Evolutionary conservation across 30 jellyfish, hydroid and myxozoan species (phyloP).

Genomic region (Hydractinia symbiolongicarpus): DNA sequence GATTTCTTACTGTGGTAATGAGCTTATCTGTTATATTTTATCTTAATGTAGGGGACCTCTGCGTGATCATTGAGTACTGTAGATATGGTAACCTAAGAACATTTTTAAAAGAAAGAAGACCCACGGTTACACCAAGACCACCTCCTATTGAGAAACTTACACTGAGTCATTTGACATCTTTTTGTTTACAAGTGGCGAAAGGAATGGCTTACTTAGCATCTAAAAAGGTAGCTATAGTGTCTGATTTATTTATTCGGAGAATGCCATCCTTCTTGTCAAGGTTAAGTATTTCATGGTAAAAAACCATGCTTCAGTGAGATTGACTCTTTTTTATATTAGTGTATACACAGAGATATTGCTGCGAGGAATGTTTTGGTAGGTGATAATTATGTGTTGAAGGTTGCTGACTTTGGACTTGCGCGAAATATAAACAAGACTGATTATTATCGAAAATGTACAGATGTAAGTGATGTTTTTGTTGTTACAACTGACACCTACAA

Average conservation of each 20-base stretch:
- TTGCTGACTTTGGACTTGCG: slow-evolving; percentile 97
- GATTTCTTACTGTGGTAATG: not conserved
- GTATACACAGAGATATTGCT: slow-evolving; percentile 97
- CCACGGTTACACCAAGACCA: slow-evolving; percentile 70
- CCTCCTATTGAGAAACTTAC: slow-evolving; percentile 70
- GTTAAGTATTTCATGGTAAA: not conserved
- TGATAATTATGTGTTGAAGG: slow-evolving; percentile 66
- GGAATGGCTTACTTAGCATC: slow-evolving; percentile 94
- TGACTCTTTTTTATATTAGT: slow-evolving; percentile 44
- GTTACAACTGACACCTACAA: not conserved
- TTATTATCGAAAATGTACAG: slow-evolving; percentile 83
- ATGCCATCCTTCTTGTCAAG: too few relatives aligned
- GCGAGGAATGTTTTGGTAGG: slow-evolving; percentile 86
- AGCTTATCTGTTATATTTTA: not conserved
- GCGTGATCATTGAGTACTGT: slow-evolving; percentile 85
- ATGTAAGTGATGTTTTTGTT: slow-evolving; percentile 25
- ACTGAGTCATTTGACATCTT: slow-evolving; percentile 64
- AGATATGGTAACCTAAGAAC: slow-evolving; percentile 77
- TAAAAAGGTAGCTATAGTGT: slow-evolving; percentile 47
- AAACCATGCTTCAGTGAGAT: not conserved
- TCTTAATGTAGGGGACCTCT: slow-evolving; percentile 47
- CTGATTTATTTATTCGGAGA: too few relatives aligned
- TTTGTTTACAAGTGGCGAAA: slow-evolving; percentile 82
- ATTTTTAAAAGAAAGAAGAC: slow-evolving; percentile 78
- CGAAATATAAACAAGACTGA: slow-evolving; percentile 84